Evolutionary conservation across 2,113 vertebrate genomes (phyloP), one percentile per base, ranked within the genome.

Genomic region (Siphamia tubifer): DNA sequence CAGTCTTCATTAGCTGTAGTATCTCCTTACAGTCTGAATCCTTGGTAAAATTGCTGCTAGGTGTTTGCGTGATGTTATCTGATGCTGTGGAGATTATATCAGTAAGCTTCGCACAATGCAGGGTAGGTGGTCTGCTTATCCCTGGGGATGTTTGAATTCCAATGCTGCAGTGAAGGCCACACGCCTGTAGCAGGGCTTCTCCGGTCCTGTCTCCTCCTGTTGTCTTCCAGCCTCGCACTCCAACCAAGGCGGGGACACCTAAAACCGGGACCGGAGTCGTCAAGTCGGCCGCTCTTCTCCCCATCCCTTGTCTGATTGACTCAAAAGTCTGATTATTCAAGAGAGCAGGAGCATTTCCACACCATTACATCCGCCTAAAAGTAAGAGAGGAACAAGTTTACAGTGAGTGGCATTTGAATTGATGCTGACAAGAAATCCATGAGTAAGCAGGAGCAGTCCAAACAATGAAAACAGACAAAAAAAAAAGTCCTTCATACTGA

Each of bases 111-210:
- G 45, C 23, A 1, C 74, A 39, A 6, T 51, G 34, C 23, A 72
- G 48, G 8, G 68, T 54, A 19, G 82, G 75, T 54, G 73, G 78
- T 69, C 70, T 82, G 58, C 74, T 73, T 40, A 89, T 83, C 48
- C 75, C 85, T 0, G 90, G 91, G 12, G 92, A 92, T 1, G 92
- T 93, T 60, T 92, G 92, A 57, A 93, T 82, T 25, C 84, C 92
- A 9, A 93, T 64, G n/a, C 80, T 92, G 73, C 89, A 89, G 16
- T 89, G 89, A 74, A 86, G 77, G 45, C 77, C 75, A 80, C 87
- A 91, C 1, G 84, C 70, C 24, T 90, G 80, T 16, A 83, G 68
- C 47, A 84, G 83, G 57, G 77, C 76, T 68, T 80, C 81, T 23
- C 63, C 70, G 2, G 42, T 39, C 45, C 75, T 74, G 54, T 83